These are phyloP conservation scores for Spondyliosoma cantharus DNA, from an alignment of 2,797 vertebrate genomes.

Conservation along the genomic window DNA sequence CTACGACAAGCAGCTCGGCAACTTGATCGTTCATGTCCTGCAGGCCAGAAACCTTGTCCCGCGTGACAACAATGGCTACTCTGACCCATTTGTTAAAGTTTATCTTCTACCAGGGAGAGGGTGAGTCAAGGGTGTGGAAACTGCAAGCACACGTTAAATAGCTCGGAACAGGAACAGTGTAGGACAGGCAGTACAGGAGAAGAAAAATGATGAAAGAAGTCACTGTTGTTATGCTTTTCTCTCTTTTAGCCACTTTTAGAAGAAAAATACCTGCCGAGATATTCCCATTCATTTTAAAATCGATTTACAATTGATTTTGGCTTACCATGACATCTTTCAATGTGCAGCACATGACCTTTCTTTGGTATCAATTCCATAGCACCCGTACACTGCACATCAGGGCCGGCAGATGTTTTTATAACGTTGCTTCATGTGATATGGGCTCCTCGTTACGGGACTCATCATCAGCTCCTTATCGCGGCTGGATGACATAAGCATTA, in stretches of 20 bases:
- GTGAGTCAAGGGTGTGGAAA: conserved; percentile 84
- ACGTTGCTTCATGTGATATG: conserved; percentile 3
- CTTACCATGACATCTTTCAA: conserved; percentile 68
- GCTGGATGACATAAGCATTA: conserved; percentile 35
- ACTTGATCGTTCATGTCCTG: conserved; percentile 97
- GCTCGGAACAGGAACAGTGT: conserved; percentile 17
- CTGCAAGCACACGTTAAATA: conserved; percentile 16
- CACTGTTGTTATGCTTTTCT: not conserved
- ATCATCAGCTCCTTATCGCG: conserved; percentile 22
- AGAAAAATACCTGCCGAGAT: conserved; percentile 15
- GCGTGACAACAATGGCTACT: conserved; percentile 96
- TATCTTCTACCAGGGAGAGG: conserved; percentile 98
- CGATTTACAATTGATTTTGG: conserved; percentile 71
- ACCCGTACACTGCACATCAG: conserved; percentile 35
- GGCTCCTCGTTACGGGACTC: conserved; percentile 8
- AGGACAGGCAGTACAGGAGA: not conserved
- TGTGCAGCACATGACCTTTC: conserved; percentile 53
- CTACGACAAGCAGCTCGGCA: conserved; percentile 97
- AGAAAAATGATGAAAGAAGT: not conserved
- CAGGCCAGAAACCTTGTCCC: conserved; percentile 95
- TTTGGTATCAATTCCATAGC: conserved; percentile 49
- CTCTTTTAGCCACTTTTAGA: conserved; percentile 14
- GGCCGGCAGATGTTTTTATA: conserved; percentile 14
- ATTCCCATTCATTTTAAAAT: conserved; percentile 70
- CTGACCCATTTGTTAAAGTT: conserved; percentile 98